Evolutionary conservation across 2,888 invertebrate species (phyloP), one percentile per base, ranked within the genome.

Genomic region (Cantharis flavilabris): DNA sequence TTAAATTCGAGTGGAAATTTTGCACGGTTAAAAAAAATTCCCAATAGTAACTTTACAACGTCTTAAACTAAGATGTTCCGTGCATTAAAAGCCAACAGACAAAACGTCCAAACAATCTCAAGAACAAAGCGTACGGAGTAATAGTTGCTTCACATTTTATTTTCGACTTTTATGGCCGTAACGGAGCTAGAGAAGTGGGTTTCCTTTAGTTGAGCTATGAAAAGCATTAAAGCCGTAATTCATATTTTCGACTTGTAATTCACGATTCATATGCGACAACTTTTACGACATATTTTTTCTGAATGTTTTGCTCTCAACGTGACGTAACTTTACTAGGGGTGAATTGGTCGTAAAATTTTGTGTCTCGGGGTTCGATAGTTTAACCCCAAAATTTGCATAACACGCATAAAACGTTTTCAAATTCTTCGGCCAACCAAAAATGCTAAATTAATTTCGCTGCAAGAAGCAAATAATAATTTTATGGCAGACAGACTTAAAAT

Each of bases 161-260:
- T 83, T 81, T 81, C 75, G 76, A 76, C 65, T 83, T 84, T 84
- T 84, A 84, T 82, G 83, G 83, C 81, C 79, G 69, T n/a, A 49
- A 49, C 49, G 49, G 63, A 78, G 77, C 77, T 79, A 80, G 83
- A 83, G 81, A 81, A 81, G 80, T 82, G 77, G 78, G 80, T 82
- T 82, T 83, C n/a, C 82, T 81, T 82, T 81, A 79, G 81, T 78
- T 76, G 79, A 82, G 82, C 81, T 81, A 76, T 80, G 80, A 81
- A 80, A 82, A 80, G 82, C 83, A 83, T 85, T 85, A 85, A 85
- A 83, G 78, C 80, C 83, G 82, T 85, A 85, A 86, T 84, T 85
- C 85, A 85, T 85, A 85, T 84, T 86, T 85, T 85, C 83, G 83
- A 84, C 84, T 85, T 84, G 86, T 86, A 86, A 85, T 86, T 85